Base-by-base conservation (phyloP, 2,113 vertebrate species). In the Petrocephalus zakoni region DNA sequence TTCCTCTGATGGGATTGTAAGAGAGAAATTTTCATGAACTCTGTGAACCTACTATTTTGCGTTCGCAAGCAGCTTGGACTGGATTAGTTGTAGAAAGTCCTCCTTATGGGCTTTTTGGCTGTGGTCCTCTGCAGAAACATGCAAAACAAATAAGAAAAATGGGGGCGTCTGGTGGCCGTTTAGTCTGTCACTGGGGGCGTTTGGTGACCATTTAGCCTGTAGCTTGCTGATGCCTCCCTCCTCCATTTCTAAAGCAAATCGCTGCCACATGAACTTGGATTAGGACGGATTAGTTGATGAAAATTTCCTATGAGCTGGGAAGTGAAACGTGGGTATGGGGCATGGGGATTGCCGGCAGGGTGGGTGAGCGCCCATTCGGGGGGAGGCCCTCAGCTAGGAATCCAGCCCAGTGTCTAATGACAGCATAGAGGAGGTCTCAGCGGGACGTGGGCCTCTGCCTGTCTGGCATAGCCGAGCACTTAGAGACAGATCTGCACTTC, bases 231-330 rank as follows among this genome's bases (percentile, higher is more conserved):
- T 5, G 34, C 4, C 34, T 81, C 15, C 75, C 75, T n/a, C 11
- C 21, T 7, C 19, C 52, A 25, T 87, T 46, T 42, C 29, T 22
- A 53, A 87, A 82, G 58, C 85, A 88, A 89, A 91, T 88, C 86
- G 13, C 49, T 64, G 88, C 91, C 91, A 92, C 91, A 91, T 91
- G 91, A 90, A 88, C 86, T 90, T 64, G 86, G 53, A 72, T 68
- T 90, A 90, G 89, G 47, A 86, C 87, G 89, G 91, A 91, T 92
- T 91, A 91, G 55, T 9, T 29, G 64, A 58, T 25, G 34, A 85
- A n/a, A 29, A 46, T 90, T 86, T 87, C 85, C 82, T 9, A 6
- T 42, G 42, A 58, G 58, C n/a, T 82, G 58, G 78, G 46, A 58
- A 49, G 83, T n/a, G 86, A 85, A 78, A 9, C 1, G 11, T 61